Percentiles rank a stretch among this genome's conserved stretches.
phyloP scores from a whole-genome alignment of 2,113 vertebrate genomes.

The human region GRCh38 chr6:11810501-11811000 shows the following conservation, averaged over 20 bases:
- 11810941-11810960: background rate
- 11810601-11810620: background rate
- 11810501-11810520: background rate
- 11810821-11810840: background rate
- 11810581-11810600: background rate
- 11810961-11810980: background rate
- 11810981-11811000: background rate
- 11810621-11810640: background rate
- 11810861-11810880: background rate
- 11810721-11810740: background rate
- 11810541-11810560: background rate
- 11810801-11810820: constrained; percentile 19
- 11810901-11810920: background rate
- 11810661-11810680: background rate
- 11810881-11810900: background rate
- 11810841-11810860: background rate
- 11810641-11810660: background rate
- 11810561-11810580: background rate
- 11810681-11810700: background rate
- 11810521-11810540: background rate
- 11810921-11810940: background rate
- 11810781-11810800: background rate
- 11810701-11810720: background rate
- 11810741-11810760: background rate
- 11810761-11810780: background rate